Evolutionary conservation across 2,797 vertebrate genomes (phyloP).

Genomic region (Manis crassicaudata): DNA sequence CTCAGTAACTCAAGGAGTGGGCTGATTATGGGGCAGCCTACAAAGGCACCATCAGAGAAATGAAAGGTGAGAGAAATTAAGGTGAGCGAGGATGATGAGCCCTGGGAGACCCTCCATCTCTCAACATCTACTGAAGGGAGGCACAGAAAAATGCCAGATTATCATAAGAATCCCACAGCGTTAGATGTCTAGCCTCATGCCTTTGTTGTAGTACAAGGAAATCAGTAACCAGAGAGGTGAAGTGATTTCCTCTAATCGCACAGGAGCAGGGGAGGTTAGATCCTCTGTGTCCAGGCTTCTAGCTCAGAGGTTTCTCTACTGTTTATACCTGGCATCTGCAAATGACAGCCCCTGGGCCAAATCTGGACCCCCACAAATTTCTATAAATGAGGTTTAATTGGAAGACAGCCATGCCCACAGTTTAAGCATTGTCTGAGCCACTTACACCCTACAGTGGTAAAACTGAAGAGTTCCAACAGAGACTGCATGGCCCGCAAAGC

Average conservation of each 20-base stretch:
- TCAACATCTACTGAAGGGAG: not conserved
- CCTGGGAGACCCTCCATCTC: not conserved
- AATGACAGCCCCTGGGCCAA: not conserved
- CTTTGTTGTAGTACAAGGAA: conserved; percentile 31
- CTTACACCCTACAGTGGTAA: not conserved
- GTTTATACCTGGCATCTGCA: not conserved
- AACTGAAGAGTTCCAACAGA: not conserved
- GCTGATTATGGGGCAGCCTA: not conserved
- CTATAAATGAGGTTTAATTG: conserved; percentile 48
- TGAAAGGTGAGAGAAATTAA: not conserved
- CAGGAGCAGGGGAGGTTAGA: not conserved
- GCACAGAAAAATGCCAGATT: not conserved
- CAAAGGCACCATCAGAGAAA: conserved; percentile 2
- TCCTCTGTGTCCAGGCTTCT: not conserved
- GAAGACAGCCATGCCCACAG: not conserved
- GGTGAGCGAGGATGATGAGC: not conserved
- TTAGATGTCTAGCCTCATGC: not conserved
- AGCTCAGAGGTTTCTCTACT: not conserved
- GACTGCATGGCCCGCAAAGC: not conserved
- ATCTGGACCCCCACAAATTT: not conserved
- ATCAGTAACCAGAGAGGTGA: not conserved
- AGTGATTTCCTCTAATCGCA: not conserved
- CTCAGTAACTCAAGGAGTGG: not conserved
- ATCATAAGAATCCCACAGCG: not conserved
- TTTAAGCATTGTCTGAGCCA: not conserved